Evolutionary conservation across 2,888 invertebrate genomes (phyloP).

Genomic region (Dendrolimus pini): DNA sequence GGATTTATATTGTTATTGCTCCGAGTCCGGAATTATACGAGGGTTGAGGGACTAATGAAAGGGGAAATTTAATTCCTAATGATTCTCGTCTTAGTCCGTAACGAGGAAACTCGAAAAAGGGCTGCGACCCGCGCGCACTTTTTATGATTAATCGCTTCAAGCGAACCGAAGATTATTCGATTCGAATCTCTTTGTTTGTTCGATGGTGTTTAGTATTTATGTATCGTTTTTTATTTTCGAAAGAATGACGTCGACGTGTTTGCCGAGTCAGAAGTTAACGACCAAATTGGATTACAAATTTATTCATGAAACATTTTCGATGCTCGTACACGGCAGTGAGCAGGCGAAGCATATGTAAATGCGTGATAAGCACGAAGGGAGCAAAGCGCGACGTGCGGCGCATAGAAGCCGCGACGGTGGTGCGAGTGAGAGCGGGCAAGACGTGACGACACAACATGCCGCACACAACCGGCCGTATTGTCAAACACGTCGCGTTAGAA

Average conservation of each 20-base stretch:
- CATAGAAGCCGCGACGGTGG: conserved; percentile 27
- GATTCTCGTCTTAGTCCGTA: conserved; percentile 77
- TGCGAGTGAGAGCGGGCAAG: conserved; percentile 13
- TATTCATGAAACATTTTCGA: conserved; percentile 74
- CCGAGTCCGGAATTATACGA: conserved; percentile 77
- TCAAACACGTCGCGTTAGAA: conserved; percentile 41
- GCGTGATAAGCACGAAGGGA: conserved; percentile 63
- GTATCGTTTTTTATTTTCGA: conserved; percentile 36
- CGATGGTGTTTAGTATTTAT: conserved; percentile 28
- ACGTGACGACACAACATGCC: conserved; percentile 16
- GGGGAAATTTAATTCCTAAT: conserved; percentile 78
- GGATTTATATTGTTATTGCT: conserved; percentile 78
- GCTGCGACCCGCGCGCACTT: conserved; percentile 62
- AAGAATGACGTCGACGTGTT: conserved; percentile 39
- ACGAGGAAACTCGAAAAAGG: conserved; percentile 76
- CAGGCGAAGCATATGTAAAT: conserved; percentile 70
- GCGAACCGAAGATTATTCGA: conserved; percentile 55
- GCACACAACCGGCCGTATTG: conserved; percentile 38
- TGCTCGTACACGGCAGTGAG: conserved; percentile 61
- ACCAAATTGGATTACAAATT: conserved; percentile 70
- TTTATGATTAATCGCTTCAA: conserved; percentile 67
- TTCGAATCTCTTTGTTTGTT: conserved; percentile 45
- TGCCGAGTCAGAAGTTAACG: conserved; percentile 58
- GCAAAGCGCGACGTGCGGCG: conserved; percentile 40
- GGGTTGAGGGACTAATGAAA: conserved; percentile 78